Conservation (phyloP, 2,113 vertebrate genomes). For the Prinia subflava region DNA sequence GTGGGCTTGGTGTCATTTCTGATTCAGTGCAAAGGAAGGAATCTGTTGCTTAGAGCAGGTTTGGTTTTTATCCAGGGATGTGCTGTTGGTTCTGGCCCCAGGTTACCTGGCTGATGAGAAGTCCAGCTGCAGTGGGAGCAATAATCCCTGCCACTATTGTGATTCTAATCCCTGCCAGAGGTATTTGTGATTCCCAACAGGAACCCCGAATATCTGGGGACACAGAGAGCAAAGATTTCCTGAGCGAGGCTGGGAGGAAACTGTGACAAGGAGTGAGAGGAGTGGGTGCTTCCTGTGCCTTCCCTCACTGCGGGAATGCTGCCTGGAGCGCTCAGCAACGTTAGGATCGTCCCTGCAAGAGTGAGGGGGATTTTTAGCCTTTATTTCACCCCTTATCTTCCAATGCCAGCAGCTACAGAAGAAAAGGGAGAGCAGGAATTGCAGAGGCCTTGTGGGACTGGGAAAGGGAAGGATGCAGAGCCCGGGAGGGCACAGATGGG, state of each 20-base stretch:
- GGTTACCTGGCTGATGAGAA: slow-evolving; percentile 69
- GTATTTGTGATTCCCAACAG: slow-evolving; percentile 80
- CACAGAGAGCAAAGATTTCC: neutral
- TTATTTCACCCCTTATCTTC: neutral
- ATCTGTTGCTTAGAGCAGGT: neutral
- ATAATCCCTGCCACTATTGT: slow-evolving; percentile 69
- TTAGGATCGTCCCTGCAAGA: neutral
- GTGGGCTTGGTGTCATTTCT: neutral
- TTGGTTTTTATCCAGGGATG: neutral
- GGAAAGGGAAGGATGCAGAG: neutral
- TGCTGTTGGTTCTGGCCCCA: neutral
- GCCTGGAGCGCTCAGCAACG: neutral
- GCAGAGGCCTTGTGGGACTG: neutral
- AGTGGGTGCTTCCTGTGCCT: neutral
- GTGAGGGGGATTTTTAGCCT: neutral
- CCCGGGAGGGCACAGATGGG: neutral
- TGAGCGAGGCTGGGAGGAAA: neutral
- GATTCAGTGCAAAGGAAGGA: neutral
- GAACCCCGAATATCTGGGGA: slow-evolving; percentile 68
- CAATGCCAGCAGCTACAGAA: neutral
- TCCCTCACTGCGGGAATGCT: neutral
- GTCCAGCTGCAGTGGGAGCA: slow-evolving; percentile 68
- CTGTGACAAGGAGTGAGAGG: neutral
- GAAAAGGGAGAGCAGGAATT: neutral
- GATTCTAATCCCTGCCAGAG: no score